Evolutionary conservation across 1,140 invertebrate genomes (phyloP).

Genomic region (Drosophila miranda): DNA sequence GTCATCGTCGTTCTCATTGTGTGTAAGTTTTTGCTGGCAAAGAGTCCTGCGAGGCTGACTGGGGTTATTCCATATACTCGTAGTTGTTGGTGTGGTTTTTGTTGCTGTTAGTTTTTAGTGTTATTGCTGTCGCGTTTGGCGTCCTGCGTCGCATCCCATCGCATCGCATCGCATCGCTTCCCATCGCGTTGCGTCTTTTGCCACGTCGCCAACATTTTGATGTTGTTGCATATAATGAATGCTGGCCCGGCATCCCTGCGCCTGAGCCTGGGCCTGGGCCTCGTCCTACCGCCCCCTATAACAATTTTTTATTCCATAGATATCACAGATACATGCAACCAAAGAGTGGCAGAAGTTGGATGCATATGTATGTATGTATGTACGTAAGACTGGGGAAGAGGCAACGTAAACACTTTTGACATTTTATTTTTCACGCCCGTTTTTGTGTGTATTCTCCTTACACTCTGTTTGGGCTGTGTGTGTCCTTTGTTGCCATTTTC

Average conservation of each 20-base stretch:
- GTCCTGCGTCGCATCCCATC: constrained; percentile 44
- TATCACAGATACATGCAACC: constrained; percentile 23
- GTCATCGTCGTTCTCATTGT: background rate
- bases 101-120: constrained; percentile 66
- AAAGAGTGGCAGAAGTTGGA: constrained; percentile 4
- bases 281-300: constrained; percentile 45
- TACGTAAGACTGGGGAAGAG: constrained; percentile 4
- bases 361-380: background rate
- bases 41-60: constrained; percentile 41
- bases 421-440: constrained; percentile 72
- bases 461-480: constrained; percentile 21
- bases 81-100: constrained; percentile 20
- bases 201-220: constrained; percentile 74
- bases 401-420: constrained; percentile 77
- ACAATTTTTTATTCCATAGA: constrained; percentile 64
- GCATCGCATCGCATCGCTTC: constrained; percentile 41
- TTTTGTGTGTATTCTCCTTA: constrained; percentile 40
- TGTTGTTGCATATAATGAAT: constrained; percentile 78
- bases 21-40: constrained; percentile 34
- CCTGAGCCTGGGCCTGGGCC: background rate
- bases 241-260: constrained; percentile 15
- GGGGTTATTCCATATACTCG: constrained; percentile 7
- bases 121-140: constrained; percentile 62
- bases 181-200: constrained; percentile 57
- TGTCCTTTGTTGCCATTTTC: constrained; percentile 49